Evolutionary conservation across 2,113 vertebrate genomes (phyloP).

Genomic region (Laticauda laticaudata): DNA sequence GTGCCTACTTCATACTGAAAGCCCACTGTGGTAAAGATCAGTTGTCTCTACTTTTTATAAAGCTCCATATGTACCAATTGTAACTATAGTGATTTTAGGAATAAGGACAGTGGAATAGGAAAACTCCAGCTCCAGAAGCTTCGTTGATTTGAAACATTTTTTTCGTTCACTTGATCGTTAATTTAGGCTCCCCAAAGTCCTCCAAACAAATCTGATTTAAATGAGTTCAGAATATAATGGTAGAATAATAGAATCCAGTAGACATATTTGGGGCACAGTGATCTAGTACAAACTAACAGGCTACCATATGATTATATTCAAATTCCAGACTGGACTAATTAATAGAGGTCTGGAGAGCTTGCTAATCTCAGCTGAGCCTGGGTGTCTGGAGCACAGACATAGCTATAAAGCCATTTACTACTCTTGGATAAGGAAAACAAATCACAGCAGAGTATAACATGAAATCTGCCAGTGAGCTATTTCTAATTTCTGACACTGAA

Average conservation of each 20-base stretch:
- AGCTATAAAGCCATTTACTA: background rate
- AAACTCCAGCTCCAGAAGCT: background rate
- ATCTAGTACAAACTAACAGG: background rate
- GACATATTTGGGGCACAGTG: background rate
- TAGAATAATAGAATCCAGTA: background rate
- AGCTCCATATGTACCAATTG: background rate
- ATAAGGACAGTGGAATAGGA: background rate
- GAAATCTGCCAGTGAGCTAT: constrained; percentile 16
- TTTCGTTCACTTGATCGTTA: background rate
- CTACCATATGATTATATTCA: background rate
- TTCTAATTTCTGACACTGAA: constrained; percentile 9
- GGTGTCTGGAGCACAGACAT: background rate
- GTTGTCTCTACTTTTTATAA: background rate
- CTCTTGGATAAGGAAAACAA: background rate
- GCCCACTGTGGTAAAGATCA: background rate
- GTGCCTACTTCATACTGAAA: background rate
- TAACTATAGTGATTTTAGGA: background rate
- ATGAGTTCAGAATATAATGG: background rate
- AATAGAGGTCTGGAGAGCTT: background rate
- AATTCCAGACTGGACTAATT: background rate
- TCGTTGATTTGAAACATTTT: background rate
- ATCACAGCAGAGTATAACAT: constrained; percentile 1
- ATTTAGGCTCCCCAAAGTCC: background rate
- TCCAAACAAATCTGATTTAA: background rate
- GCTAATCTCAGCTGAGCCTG: background rate